Evolutionary conservation across 2,113 vertebrate species (phyloP), one percentile per base, ranked within the genome.

Genomic region (Grammomys dolichurus): DNA sequence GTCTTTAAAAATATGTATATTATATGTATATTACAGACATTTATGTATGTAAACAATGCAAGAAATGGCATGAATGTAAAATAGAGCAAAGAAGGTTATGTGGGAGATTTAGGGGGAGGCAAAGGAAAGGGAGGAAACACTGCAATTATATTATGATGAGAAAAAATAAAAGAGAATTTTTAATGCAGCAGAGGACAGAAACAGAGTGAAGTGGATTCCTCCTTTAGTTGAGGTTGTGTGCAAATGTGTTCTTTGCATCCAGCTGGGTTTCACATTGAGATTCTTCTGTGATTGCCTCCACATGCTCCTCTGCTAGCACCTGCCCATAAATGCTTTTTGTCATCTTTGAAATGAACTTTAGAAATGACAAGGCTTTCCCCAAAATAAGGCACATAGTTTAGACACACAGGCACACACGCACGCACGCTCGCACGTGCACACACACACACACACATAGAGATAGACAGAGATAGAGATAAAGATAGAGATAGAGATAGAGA

Each of bases 221-320:
- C 17, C 16, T 20, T 8, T 36, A 46, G 72, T 12, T 43, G 14
- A 60, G 28, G 22, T 40, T 78, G 10, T 13, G 8, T 9, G 5
- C 31, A 80, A 72, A 54, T 36, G 60, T n/a, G n/a, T 19, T 54
- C 46, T 87, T 11, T 73, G 51, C 12, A 56, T 80, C 87, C 28
- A 54, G 46, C 72, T 5, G 48, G 9, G 16, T 78, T 7, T 33
- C 19, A 3, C 51, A 14, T 81, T 94, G 31, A 76, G 22, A 7
- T 81, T 46, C 13, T 46, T 65, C 26, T 89, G 24, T 36, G 5
- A 40, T 26, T 22, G 31, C 33, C 36, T 20, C 1, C 6, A 77
- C 7, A 24, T 0, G 0, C 16, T 51, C 4, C 77, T 13, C 31
- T 36, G 51, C 0, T 51, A 5, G 3, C 82, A 17, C 10, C 11